Conservation (phyloP, 2,797 vertebrate genomes). For the Silurus lanzhouensis region DNA sequence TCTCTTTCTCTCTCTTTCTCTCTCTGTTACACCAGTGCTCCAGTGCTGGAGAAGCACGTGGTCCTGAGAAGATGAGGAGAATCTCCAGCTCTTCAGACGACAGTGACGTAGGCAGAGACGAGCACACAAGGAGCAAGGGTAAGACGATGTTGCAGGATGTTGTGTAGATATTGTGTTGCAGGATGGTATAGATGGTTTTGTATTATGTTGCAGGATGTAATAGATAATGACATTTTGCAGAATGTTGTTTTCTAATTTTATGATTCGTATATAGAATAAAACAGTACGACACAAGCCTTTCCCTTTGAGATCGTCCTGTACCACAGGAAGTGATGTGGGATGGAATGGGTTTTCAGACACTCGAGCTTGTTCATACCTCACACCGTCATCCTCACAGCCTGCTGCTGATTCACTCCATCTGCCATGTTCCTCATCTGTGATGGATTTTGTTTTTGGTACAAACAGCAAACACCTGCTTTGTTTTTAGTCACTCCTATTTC, state of each 20-base stretch:
- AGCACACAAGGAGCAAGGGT: slow-evolving; percentile 34
- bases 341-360: neutral
- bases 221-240: no score
- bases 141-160: slow-evolving; percentile 10
- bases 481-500: neutral
- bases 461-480: neutral
- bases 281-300: no score
- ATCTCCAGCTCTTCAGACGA: slow-evolving; percentile 52
- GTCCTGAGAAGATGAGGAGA: slow-evolving; percentile 34
- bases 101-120: slow-evolving; percentile 27
- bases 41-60: slow-evolving; percentile 29
- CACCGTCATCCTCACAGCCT: neutral
- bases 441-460: neutral
- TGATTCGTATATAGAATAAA: no score
- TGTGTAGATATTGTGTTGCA: no score
- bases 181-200: no score
- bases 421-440: neutral
- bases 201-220: no score
- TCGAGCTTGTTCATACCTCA: neutral
- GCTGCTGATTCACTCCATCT: neutral
- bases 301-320: neutral
- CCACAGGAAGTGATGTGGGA: neutral
- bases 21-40: slow-evolving; percentile 40
- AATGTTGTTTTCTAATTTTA: no score
- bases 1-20: neutral